Base-by-base conservation (phyloP, 2,888 invertebrate species). In the Chymomyza fuscimana region DNA sequence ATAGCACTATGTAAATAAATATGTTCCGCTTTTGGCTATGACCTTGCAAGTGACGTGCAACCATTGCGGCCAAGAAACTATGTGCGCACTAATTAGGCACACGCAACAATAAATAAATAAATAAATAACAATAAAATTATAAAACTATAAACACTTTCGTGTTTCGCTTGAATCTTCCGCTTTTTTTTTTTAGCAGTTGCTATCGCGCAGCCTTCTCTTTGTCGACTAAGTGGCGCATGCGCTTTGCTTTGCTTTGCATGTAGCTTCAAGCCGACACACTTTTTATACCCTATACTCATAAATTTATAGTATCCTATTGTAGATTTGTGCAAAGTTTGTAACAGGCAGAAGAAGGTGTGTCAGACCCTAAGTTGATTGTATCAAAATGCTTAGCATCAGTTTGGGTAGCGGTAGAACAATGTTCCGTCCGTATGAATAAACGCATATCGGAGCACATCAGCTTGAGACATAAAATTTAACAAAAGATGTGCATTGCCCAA, bases 1-100 rank as follows among this genome's bases (percentile, higher is more conserved):
- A 73, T 68, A 84, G 32, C 60, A 78, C 51, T 69, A 90, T 69
- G 67, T 72, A 79, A 78, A 76, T 76, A 77, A 72, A 78, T 65
- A 76, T 16, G 1, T 51, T 25, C 9, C 56, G 40, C 36, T 54
- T 36, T 36, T 54, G 19, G 16, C 50, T 51, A 29, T 78, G 71
- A 78, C 69, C 72, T 69, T 56, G 22, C 58, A 51, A 52, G 46
- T 51, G 52, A 67, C 12, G 65, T 60, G 40, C 40, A 10, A 46
- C 12, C 40, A 46, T 46, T 12, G 10, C 40, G 40, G 10, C 50
- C 19, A 63, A 51, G 50, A 50, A 51, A 25, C 25, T 51, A 22
- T 15, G 12, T 32, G 36, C 36, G 12, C 36, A 29, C 60, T 29
- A 29, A 22, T 46, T 46, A 50, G 5, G 50, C 62, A 63, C 62